A percentile compares a stretch with the other conserved stretches of the same genome.
phyloP scores from a whole-genome alignment of 2,797 vertebrate genomes.

The Nasua narica region DNA sequence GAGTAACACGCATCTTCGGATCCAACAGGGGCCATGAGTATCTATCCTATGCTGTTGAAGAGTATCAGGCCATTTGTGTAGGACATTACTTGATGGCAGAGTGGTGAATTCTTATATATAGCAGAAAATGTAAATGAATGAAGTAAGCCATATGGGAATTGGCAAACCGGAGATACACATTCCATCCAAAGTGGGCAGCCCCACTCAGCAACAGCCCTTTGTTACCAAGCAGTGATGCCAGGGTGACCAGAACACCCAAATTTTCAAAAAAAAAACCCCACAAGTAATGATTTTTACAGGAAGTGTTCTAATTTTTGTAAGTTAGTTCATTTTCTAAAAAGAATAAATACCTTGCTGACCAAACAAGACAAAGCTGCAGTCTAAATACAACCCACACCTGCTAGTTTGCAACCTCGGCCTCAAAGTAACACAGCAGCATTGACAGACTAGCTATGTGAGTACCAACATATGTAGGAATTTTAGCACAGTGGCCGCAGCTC shows the following conservation, averaged over 20 bases:
- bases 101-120: neutral
- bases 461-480: neutral
- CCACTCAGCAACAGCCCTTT: neutral
- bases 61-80: neutral
- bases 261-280: neutral
- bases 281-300: neutral
- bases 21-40: neutral
- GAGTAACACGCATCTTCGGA: neutral
- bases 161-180: accelerated
- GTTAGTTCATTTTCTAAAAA: neutral
- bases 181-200: neutral
- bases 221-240: neutral
- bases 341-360: neutral
- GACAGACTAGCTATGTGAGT: neutral
- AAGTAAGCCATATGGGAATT: neutral
- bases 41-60: neutral
- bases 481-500: neutral
- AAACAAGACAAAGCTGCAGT: neutral
- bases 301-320: neutral
- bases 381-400: neutral
- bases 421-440: accelerated
- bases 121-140: neutral
- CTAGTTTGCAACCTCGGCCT: neutral
- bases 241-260: neutral
- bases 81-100: neutral